Evolutionary conservation across 92 coral and sea anemone species (phyloP).

Genomic region (Phenganax marumi): DNA sequence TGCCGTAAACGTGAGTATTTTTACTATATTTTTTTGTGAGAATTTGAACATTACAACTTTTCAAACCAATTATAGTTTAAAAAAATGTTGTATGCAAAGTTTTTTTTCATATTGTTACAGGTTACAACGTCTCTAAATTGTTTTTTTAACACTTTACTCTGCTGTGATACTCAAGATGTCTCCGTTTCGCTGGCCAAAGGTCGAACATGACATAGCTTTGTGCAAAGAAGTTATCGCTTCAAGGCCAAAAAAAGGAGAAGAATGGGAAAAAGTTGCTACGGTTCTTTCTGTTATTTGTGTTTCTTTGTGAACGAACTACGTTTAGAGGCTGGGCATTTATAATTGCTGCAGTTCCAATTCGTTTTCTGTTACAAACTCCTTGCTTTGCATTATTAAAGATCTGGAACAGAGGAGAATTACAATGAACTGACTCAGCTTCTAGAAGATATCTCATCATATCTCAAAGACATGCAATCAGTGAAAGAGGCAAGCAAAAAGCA

Average conservation of each 20-base stretch:
- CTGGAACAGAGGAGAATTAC: constrained; percentile 8
- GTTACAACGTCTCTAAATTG: neutral
- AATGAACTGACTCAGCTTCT: neutral
- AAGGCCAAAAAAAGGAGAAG: neutral
- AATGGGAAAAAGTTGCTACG: neutral
- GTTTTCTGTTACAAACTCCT: neutral
- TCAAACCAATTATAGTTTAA: neutral
- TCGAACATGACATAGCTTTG: constrained; percentile 33
- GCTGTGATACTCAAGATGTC: constrained; percentile 44
- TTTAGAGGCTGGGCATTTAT: neutral
- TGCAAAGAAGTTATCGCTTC: constrained; percentile 33
- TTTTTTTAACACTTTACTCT: constrained; percentile 26
- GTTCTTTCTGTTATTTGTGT: neutral
- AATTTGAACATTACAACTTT: neutral
- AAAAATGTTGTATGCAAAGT: neutral
- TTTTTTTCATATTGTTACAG: neutral
- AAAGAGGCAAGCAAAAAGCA: constrained; percentile 11
- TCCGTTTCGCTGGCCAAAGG: constrained; percentile 43
- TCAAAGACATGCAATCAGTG: neutral
- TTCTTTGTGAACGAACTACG: neutral
- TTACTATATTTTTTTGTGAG: neutral
- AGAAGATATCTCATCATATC: neutral
- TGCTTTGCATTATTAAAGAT: neutral
- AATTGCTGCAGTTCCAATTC: neutral
- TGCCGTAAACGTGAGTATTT: constrained; percentile 10